Base-by-base conservation (phyloP, 2,888 invertebrate species). In the Stenotaenia linearis region DNA sequence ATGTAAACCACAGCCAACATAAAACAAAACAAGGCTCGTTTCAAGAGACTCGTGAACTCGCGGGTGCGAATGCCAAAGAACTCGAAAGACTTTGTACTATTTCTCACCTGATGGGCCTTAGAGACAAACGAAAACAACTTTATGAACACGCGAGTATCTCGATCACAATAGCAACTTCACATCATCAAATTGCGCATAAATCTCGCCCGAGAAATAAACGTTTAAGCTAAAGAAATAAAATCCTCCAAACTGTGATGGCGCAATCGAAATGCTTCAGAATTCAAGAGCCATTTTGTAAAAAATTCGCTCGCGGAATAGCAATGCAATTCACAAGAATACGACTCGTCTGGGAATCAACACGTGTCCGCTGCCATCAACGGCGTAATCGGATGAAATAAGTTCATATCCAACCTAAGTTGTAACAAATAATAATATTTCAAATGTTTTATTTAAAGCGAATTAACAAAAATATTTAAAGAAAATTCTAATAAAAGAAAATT, bases 331-430 rank as follows among this genome's bases (percentile, higher is more conserved):
- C 76, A 21, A n/a, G 32, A 76, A 35, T 76, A 32, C 35, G 37
- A 76, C n/a, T 37, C 76, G 76, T 15, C 76, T 76, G 76, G 76
- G 76, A 76, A 76, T 76, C 76, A 76, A 76, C 76, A 76, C 76
- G 76, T 76, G 76, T 76, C 35, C 23, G 30, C 35, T 76, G 23
- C 35, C 32, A 35, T 76, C 23, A 21, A n/a, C 18, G 21, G n/a
- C 10, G 6, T 37, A 50, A 50, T 50, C 50, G 50, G 9, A 32
- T 40, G 18, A 50, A 74, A 74, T 32, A 23, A 28, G 74, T 74
- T 56, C 28, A 69, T 18, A 12, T 69, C 69, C 18, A 21, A 28
- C 74, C 15, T 18, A 23, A 25, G 74, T 1, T 50, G 40, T 40
- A n/a, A 15, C n/a, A 12, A 40, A n/a, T n/a, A n/a, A n/a, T n/a